These are phyloP conservation scores for Leucoraja erinaceus DNA, from an alignment of 2,113 vertebrate species.

Conservation along the genomic window DNA sequence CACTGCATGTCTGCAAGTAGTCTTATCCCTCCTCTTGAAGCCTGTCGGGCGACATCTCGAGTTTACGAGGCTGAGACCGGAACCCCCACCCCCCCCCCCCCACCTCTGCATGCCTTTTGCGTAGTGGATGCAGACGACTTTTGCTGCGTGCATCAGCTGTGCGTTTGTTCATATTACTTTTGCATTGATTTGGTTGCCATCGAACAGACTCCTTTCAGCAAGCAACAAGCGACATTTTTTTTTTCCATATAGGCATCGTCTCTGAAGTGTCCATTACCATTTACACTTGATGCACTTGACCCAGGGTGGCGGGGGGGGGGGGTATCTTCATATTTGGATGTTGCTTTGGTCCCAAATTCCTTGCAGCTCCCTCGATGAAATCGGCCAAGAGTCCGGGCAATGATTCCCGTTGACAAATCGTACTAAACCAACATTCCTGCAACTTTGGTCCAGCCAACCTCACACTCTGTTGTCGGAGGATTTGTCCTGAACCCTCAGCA, in stretches of 20 bases:
- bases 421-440: not conserved
- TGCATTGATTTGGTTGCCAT: constrained; percentile 27
- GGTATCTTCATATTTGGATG: not conserved
- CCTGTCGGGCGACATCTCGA: constrained; percentile 46
- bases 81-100: not conserved
- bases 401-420: not conserved
- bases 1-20: constrained; percentile 57
- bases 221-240: not conserved
- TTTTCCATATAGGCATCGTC: constrained; percentile 17
- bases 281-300: constrained; percentile 12
- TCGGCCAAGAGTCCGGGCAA: not conserved
- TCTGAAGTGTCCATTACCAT: constrained; percentile 24
- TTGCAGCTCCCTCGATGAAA: not conserved
- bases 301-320: too few relatives aligned
- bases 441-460: not conserved
- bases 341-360: not conserved
- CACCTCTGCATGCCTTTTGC: constrained; percentile 46
- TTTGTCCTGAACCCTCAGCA: not conserved
- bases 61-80: constrained; percentile 39
- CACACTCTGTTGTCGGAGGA: not conserved
- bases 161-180: constrained; percentile 37
- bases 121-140: constrained; percentile 49
- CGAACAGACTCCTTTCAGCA: constrained; percentile 21
- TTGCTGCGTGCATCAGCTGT: constrained; percentile 40
- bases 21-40: constrained; percentile 41